Base-by-base conservation (phyloP, 2,113 vertebrate genomes). In the Rana temporaria region DNA sequence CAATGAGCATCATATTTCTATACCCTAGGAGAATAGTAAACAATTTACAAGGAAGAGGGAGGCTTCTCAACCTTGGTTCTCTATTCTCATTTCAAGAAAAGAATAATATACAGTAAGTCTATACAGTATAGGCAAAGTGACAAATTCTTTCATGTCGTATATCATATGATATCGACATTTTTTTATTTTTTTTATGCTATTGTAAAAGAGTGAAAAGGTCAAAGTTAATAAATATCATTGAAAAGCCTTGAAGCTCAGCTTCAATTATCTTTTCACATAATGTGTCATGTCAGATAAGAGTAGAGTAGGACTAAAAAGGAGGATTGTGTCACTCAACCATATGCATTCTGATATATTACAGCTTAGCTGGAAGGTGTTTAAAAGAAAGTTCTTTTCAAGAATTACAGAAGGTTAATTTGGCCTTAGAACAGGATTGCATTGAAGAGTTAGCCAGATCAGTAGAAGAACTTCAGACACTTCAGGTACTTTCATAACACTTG, bases 171-270 rank as follows among this genome's bases (percentile, higher is more conserved):
- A 1, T 48, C 1, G 42, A 48, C 8, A 48, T 48, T 14, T 14
- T 48, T 12, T 38, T 84, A n/a, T 79, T 77, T 85, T 89, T 89
- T 72, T 86, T 87, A 72, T 87, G 88, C 86, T 87, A 88, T 24
- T 84, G 69, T 70, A 78, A 2, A 9, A 7, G 2, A 12, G 24
- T 86, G 83, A 86, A 91, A 88, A 87, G 87, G 85, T 86, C 84
- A 90, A 88, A 87, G 87, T 85, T 85, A 90, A 89, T 87, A 86
- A 88, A 81, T 84, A 32, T 63, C 85, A 84, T 83, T 64, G 87
- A 81, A n/a, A 84, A 81, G 85, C 65, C 68, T 74, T 81, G 66
- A 86, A 86, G 16, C 38, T 76, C 79, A 52, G 6, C 22, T 60
- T 79, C 20, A 32, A 19, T 67, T 81, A 69, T 84, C 42, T 79